Base-by-base conservation (phyloP, 2,888 invertebrate genomes). In the Leuctra nigra region DNA sequence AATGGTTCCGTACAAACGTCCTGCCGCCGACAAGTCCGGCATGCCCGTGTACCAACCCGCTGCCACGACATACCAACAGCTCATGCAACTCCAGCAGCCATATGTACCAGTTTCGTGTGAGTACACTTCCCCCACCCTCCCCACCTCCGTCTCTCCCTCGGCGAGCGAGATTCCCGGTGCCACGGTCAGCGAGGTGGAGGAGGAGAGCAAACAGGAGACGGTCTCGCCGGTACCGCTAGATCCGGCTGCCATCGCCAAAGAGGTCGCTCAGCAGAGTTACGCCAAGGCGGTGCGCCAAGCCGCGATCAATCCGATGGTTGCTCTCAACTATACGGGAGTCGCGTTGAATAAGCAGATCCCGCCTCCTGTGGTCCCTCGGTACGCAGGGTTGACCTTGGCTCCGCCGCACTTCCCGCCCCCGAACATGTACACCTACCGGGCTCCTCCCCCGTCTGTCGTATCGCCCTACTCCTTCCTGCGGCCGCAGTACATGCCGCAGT, bases 71-170 rank as follows among this genome's bases (percentile, higher is more conserved):
- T 93, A 94, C 79, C 94, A 94, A 78, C 84, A 94, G 77, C 88
- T 94, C 86, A 91, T 91, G 81, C 83, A 91, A 71, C 84, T 87
- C 79, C 79, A 80, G 71, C 91, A 92, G 84, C 93, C 92, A 76
- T 93, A 91, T 82, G 92, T 93, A 86, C 92, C 93, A 85, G 92
- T 93, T 81, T 92, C 94, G 89, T 94, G 93, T 94, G 93, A 95
- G 93, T 92, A 89, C 87, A 80, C 78, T 81, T 83, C 65, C 61
- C 61, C 64, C 54, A 54, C 63, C 47, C 54, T 61, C 29, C 52
- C 36, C n/a, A 63, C 65, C 66, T 67, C 68, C 68, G 65, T 70
- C 68, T 63, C 65, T 65, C 66, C 75, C 65, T 44, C 54, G 65
- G 47, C 65, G 68, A 58, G 64, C 70, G 57, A 68, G 66, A 71